These are phyloP conservation scores for Eciton burchellii DNA, from an alignment of 1,140 invertebrate genomes.

Conservation along the genomic window DNA sequence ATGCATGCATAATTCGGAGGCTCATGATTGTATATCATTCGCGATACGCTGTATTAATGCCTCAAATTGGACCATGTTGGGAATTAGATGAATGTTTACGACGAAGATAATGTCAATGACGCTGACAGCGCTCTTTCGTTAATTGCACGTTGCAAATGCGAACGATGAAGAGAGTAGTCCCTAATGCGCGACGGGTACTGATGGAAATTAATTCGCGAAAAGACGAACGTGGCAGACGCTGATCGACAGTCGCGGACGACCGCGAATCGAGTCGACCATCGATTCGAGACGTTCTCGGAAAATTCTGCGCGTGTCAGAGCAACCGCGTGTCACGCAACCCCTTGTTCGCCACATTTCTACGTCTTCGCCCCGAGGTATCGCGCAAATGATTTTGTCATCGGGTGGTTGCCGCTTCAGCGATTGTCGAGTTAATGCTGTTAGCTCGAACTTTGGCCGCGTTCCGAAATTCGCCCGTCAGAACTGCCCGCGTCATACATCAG, in stretches of 20 bases:
- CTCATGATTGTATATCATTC: conserved; percentile 47
- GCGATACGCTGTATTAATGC: conserved; percentile 23
- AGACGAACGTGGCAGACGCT: too few relatives aligned
- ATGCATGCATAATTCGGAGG: conserved; percentile 44
- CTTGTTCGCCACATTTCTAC: conserved; percentile 14
- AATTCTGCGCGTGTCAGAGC: not conserved
- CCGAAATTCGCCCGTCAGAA: conserved; percentile 26
- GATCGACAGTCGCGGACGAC: not conserved
- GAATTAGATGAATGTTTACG: conserved; percentile 34
- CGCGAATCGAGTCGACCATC: too few relatives aligned
- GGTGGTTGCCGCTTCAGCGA: conserved; percentile 34
- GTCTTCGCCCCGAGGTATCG: conserved; percentile 28
- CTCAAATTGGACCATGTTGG: conserved; percentile 21
- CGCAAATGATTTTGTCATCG: conserved; percentile 47
- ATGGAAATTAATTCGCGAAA: not conserved
- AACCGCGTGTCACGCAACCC: not conserved
- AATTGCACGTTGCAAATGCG: conserved; percentile 9
- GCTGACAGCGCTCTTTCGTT: not conserved
- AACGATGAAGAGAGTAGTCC: not conserved
- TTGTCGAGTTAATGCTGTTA: conserved; percentile 37
- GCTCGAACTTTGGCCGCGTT: conserved; percentile 28
- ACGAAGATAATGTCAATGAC: conserved; percentile 25
- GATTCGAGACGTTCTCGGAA: too few relatives aligned
- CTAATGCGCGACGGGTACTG: too few relatives aligned
- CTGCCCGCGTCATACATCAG: not conserved